Evolutionary conservation across 2,113 vertebrate genomes (phyloP).

Genomic region (Burhinus bistriatus): DNA sequence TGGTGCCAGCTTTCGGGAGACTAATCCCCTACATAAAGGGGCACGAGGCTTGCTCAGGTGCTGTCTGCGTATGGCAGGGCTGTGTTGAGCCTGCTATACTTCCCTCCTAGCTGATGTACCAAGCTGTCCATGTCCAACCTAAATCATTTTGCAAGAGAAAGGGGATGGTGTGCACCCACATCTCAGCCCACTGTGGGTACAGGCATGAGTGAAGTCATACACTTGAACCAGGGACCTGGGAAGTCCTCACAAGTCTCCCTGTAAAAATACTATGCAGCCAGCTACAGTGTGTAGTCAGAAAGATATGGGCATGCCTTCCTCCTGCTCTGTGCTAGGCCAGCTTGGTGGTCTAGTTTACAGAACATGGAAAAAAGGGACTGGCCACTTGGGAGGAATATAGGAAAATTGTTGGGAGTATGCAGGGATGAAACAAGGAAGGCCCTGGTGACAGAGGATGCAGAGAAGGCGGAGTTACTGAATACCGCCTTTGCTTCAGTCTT

Average conservation of each 20-base stretch:
- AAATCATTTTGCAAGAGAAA: background rate
- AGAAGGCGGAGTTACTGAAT: too few species aligned
- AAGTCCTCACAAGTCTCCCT: background rate
- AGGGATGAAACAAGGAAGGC: too few species aligned
- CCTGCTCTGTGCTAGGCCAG: background rate
- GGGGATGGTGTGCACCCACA: background rate
- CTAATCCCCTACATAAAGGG: background rate
- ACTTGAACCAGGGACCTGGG: background rate
- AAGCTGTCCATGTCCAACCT: background rate
- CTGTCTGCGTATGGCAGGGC: background rate
- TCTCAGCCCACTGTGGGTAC: background rate
- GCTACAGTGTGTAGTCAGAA: background rate
- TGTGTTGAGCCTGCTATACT: background rate
- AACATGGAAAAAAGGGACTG: too few species aligned
- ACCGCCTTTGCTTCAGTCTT: too few species aligned
- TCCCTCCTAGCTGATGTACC: background rate
- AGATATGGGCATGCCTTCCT: background rate
- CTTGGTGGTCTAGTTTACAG: background rate
- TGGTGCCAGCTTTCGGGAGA: background rate
- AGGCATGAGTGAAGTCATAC: background rate
- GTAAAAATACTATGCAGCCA: background rate
- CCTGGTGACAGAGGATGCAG: too few species aligned
- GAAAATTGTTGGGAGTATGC: too few species aligned
- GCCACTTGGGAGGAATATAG: too few species aligned
- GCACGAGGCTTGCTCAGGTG: background rate